Percentiles rank a stretch among this genome's conserved stretches.
Evolutionary conservation across 2,888 invertebrate species (phyloP).

Genomic region (Capitulum mitella): DNA sequence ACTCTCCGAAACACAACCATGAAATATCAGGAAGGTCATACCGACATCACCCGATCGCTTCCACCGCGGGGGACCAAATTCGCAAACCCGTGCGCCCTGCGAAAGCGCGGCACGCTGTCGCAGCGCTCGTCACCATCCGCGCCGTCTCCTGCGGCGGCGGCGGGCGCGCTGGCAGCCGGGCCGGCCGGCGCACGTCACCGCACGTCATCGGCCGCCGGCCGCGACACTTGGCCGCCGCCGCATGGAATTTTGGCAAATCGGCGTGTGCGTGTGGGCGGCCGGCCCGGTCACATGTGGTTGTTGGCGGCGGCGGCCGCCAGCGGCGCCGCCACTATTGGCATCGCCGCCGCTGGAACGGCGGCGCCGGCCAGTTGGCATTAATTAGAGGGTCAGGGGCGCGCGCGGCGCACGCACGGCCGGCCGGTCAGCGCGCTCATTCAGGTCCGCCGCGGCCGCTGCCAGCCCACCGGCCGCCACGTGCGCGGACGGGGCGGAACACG

Average conservation of each 20-base stretch:
- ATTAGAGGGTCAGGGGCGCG: constrained; percentile 14
- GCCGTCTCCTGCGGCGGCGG: neutral
- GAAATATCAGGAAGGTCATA: too few relatives aligned
- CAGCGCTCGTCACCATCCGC: neutral
- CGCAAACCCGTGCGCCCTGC: neutral
- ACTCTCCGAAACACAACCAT: too few relatives aligned
- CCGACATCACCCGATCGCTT: too few relatives aligned
- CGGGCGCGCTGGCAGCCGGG: neutral
- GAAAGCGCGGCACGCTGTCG: neutral
- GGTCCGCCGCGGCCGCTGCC: neutral
- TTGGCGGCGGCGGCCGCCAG: constrained; percentile 8
- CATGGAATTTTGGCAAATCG: constrained; percentile 2
- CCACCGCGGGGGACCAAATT: neutral
- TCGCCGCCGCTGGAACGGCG: neutral
- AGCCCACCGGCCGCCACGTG: neutral
- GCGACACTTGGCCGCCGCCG: neutral
- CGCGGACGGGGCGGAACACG: too few relatives aligned
- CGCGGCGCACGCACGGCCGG: too few relatives aligned
- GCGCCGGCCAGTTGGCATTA: constrained; percentile 22
- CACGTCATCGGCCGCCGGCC: neutral
- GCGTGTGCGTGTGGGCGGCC: constrained; percentile 12
- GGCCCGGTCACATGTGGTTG: constrained; percentile 18
- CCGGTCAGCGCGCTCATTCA: too few relatives aligned
- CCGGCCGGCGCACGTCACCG: neutral
- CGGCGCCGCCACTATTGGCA: constrained; percentile 15